phyloP scores from a whole-genome alignment of 2,888 invertebrate genomes.

The Agriopis marginaria region DNA sequence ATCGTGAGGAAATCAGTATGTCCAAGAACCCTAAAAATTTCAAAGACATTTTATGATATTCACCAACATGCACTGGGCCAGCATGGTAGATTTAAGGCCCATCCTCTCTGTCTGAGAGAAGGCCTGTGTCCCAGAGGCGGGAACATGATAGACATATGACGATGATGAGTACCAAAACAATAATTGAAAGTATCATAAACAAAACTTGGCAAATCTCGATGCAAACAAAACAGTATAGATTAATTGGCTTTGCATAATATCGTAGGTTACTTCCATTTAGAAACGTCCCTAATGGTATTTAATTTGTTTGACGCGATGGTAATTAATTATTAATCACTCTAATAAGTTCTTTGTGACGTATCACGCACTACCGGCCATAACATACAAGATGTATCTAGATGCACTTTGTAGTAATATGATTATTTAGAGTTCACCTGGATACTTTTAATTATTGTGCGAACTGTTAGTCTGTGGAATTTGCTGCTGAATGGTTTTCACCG shows the following conservation, averaged over 20 bases:
- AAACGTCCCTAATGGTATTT: constrained; percentile 54
- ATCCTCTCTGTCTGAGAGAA: no score
- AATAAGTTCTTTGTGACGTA: constrained; percentile 40
- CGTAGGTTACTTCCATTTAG: constrained; percentile 53
- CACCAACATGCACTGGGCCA: no score
- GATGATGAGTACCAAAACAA: not conserved
- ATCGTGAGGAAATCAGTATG: no score
- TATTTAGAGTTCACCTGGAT: no score
- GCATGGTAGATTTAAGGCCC: no score
- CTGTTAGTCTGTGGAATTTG: no score
- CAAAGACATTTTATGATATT: no score
- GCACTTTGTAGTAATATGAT: not conserved
- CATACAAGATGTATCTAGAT: not conserved
- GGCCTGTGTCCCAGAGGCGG: no score
- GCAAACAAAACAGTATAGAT: constrained; percentile 23
- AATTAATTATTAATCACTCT: constrained; percentile 45
- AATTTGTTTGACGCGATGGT: constrained; percentile 48
- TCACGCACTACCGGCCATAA: constrained; percentile 13
- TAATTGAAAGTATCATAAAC: not conserved
- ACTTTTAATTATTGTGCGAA: no score
- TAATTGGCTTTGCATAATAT: constrained; percentile 41
- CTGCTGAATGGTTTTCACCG: no score
- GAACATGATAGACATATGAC: no score
- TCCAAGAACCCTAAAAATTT: no score
- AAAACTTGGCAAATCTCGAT: constrained; percentile 2